Conservation (phyloP, 2,113 vertebrate genomes). For the Morone saxatilis region DNA sequence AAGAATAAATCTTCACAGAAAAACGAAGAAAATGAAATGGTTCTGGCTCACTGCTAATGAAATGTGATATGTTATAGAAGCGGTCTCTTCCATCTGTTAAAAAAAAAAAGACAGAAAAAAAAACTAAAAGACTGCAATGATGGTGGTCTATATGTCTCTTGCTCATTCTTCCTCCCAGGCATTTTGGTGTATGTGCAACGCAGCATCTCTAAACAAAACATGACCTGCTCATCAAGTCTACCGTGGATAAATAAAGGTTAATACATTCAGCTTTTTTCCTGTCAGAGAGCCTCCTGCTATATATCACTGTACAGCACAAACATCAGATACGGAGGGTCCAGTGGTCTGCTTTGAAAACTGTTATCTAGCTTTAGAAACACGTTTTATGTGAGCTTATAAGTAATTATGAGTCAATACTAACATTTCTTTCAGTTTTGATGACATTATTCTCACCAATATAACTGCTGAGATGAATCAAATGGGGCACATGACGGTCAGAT, state of each 20-base stretch:
- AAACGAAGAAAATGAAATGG: conserved; percentile 52
- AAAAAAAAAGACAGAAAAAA: conserved; percentile 1
- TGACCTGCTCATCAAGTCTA: conserved; percentile 48
- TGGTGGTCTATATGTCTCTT: conserved; percentile 24
- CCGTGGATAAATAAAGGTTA: conserved; percentile 58
- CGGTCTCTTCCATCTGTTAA: conserved; percentile 55
- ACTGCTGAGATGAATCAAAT: background rate
- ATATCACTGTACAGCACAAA: background rate
- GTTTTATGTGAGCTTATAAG: background rate
- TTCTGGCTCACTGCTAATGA: conserved; percentile 70
- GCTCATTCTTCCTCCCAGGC: conserved; percentile 17
- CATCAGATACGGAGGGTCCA: background rate
- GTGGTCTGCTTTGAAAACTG: background rate
- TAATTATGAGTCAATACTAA: background rate
- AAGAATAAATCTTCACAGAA: conserved; percentile 59
- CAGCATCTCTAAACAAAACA: conserved; percentile 38
- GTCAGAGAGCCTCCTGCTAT: conserved; percentile 13
- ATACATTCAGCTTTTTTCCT: conserved; percentile 31
- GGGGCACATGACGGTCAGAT: background rate
- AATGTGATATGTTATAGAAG: conserved; percentile 64
- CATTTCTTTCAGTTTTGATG: background rate
- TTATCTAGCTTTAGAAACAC: background rate
- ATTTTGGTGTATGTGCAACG: conserved; percentile 21
- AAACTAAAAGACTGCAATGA: conserved; percentile 6
- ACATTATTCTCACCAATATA: background rate